Evolutionary conservation across 2,113 vertebrate species (phyloP).

Genomic region (Holacanthus passer): DNA sequence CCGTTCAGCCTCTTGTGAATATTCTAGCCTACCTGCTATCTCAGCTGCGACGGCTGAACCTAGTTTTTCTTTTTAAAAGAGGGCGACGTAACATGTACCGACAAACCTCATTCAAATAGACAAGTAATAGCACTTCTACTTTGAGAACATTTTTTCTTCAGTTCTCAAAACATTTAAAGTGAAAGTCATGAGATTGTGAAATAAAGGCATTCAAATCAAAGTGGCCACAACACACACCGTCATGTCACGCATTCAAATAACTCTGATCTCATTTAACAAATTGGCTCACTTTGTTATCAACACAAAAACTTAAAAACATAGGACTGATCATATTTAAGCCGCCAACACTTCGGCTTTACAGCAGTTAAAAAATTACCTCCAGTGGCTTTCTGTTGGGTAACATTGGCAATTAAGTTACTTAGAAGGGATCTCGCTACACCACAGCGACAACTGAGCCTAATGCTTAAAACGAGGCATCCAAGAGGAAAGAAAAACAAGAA

Average conservation of each 20-base stretch:
- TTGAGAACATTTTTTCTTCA: slow-evolving; percentile 52
- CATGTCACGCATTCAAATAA: slow-evolving; percentile 52
- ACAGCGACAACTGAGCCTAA: slow-evolving; percentile 39
- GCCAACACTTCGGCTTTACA: slow-evolving; percentile 69
- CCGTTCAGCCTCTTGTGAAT: slow-evolving; percentile 64
- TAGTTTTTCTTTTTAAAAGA: slow-evolving; percentile 49
- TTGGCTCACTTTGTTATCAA: slow-evolving; percentile 64
- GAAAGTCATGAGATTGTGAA: slow-evolving; percentile 58
- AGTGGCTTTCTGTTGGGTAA: slow-evolving; percentile 55
- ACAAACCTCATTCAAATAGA: slow-evolving; percentile 73
- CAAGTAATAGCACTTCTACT: slow-evolving; percentile 81
- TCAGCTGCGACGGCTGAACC: slow-evolving; percentile 50
- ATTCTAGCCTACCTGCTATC: slow-evolving; percentile 65
- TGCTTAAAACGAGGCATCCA: slow-evolving; percentile 45
- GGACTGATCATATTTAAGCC: slow-evolving; percentile 44
- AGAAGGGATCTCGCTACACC: slow-evolving; percentile 27
- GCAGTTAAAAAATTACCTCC: slow-evolving; percentile 64
- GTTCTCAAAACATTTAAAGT: slow-evolving; percentile 70
- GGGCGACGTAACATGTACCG: slow-evolving; percentile 56
- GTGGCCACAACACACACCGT: slow-evolving; percentile 66
- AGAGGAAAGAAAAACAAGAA: slow-evolving; percentile 18
- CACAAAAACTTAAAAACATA: slow-evolving; percentile 48
- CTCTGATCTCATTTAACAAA: slow-evolving; percentile 16
- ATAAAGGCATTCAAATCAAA: slow-evolving; percentile 76
- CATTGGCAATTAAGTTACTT: slow-evolving; percentile 58